Evolutionary conservation across 2,797 vertebrate genomes (phyloP).

Genomic region (Cirrhinus molitorella): DNA sequence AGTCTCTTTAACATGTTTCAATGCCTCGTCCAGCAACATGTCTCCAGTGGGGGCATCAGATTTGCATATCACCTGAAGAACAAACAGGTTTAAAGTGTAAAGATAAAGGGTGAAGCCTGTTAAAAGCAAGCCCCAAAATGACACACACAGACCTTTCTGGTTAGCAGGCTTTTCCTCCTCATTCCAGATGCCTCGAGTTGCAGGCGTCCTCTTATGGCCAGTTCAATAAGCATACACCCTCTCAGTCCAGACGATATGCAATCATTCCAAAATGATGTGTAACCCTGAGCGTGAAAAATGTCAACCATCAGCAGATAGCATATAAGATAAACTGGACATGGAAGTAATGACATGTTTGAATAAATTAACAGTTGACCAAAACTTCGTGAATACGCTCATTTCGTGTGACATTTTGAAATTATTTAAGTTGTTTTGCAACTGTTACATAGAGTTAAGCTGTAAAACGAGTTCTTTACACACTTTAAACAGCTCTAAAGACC

Average conservation of each 20-base stretch:
- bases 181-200: conserved; percentile 93
- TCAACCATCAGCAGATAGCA: background rate
- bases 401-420: background rate
- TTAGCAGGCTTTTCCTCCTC: conserved; percentile 93
- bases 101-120: background rate
- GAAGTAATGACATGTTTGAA: background rate
- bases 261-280: conserved; percentile 99
- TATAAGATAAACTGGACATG: background rate
- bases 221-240: conserved; percentile 96
- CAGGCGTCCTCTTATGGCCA: conserved; percentile 91
- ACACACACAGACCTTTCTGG: conserved; percentile 85
- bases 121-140: background rate
- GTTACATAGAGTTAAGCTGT: background rate
- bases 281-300: conserved; percentile 82
- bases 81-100: conserved; percentile 26
- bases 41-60: conserved; percentile 95
- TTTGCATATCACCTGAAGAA: conserved; percentile 90
- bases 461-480: background rate
- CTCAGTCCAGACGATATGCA: conserved; percentile 97
- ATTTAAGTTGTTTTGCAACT: background rate
- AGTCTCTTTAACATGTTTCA: conserved; percentile 95
- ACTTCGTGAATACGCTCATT: background rate
- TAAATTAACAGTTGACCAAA: background rate
- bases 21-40: conserved; percentile 93
- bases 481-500: background rate